A percentile compares a stretch with the other conserved stretches of the same genome.
phyloP scores from a whole-genome alignment of 2,113 vertebrate genomes.

The Odocoileus hemionus region DNA sequence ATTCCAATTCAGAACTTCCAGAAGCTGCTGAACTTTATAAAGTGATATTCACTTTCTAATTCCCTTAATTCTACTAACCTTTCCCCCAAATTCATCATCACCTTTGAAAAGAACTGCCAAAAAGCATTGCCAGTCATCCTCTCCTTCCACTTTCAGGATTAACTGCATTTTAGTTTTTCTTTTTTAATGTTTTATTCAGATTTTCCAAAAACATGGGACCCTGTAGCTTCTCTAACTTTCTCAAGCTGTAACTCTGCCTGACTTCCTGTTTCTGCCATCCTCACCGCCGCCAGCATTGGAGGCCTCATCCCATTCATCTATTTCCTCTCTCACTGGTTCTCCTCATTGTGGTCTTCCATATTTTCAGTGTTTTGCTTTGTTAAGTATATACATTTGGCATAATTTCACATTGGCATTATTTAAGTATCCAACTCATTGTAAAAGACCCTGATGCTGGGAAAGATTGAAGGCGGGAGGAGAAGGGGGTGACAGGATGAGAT shows the following conservation, averaged over 20 bases:
- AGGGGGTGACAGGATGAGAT: not conserved
- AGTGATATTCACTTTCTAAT: not conserved
- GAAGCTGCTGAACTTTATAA: not conserved
- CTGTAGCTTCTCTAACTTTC: not conserved
- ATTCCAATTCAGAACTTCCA: not conserved
- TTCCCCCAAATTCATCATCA: not conserved
- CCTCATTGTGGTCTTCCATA: not conserved
- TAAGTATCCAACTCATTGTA: not conserved
- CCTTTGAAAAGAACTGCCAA: not conserved
- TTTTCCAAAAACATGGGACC: not conserved
- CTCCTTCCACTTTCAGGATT: not conserved
- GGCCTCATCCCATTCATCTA: not conserved
- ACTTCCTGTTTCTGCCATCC: not conserved
- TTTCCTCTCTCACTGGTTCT: not conserved
- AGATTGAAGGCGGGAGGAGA: not conserved
- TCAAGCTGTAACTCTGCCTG: too few relatives aligned
- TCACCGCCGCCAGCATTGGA: not conserved
- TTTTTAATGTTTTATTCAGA: not conserved
- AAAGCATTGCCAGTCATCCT: accelerated
- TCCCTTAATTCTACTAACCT: not conserved
- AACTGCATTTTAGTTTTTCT: not conserved
- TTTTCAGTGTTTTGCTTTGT: not conserved
- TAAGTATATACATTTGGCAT: not conserved
- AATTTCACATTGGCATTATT: constrained; percentile 5
- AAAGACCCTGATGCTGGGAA: not conserved